Base-by-base conservation (phyloP, 2,797 vertebrate genomes). In the Pygocentrus nattereri region DNA sequence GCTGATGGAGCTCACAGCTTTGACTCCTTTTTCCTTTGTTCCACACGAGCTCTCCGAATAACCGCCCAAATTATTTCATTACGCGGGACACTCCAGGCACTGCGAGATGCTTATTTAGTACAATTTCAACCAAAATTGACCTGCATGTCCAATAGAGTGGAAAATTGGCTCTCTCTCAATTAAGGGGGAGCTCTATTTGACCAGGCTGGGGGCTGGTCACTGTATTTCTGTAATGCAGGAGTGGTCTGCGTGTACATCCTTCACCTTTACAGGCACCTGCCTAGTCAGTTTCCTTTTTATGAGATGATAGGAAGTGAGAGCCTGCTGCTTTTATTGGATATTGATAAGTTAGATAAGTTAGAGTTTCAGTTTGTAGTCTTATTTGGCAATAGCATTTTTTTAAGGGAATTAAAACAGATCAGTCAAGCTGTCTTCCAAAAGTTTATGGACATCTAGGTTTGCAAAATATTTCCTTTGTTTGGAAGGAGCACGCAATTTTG, bases 71-170 rank as follows among this genome's bases (percentile, higher is more conserved):
- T 89, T 76, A 89, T 88, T 87, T 85, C 61, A 90, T 88, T 89
- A 87, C 69, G 78, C 62, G 25, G 64, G 73, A 27, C 52, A 77
- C 68, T 80, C 68, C 59, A 82, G 65, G 71, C 71, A 18, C 30
- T 82, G 80, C 58, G 80, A 52, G n/a, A n/a, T 71, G 64, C 74
- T 74, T 47, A 6, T 69, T 27, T 5, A 64, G 30, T 81, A 68
- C 76, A 76, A 75, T 83, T 82, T 80, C 31, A 78, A 86, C 75
- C 21, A 27, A 83, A 87, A 87, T 84, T 88, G 87, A 89, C 88
- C 89, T 82, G 83, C 87, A 88, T 92, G 87, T 91, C 87, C 89
- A 87, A 81, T 78, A 82, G 85, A 85, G 88, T 90, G 86, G 88
- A 89, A 90, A 91, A 92, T 90, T 69, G 89, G 89, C 90, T 90